Evolutionary conservation across 2,113 vertebrate genomes (phyloP).

Genomic region (Antechinus flavipes): DNA sequence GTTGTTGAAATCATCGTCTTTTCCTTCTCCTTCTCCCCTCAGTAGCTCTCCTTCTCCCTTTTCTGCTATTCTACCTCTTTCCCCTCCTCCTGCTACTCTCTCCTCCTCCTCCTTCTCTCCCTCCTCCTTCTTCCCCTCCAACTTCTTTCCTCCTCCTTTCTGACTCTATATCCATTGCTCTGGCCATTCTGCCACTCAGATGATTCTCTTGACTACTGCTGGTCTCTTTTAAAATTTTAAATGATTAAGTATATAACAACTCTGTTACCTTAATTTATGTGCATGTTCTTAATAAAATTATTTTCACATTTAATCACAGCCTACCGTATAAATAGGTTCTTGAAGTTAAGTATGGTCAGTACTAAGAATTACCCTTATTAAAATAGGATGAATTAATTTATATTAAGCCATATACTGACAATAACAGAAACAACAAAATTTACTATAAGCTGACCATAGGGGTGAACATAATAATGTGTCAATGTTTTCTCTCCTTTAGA

Average conservation of each 20-base stretch:
- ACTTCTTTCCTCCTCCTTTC: background rate
- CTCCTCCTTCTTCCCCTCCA: too few relatives aligned
- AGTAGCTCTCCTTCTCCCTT: too few relatives aligned
- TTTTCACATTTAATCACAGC: conserved; percentile 12
- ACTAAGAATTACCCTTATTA: background rate
- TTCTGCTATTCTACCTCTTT: too few relatives aligned
- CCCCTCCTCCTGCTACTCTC: too few relatives aligned
- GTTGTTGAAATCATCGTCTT: too few relatives aligned
- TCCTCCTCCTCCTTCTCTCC: too few relatives aligned
- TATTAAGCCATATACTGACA: conserved; percentile 44
- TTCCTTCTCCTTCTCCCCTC: too few relatives aligned
- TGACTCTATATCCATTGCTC: background rate
- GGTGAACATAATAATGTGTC: background rate
- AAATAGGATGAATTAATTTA: conserved; percentile 46
- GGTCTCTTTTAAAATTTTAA: background rate
- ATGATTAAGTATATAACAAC: background rate
- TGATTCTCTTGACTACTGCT: background rate
- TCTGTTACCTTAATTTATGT: background rate
- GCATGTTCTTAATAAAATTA: background rate
- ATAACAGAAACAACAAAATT: background rate
- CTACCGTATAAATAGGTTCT: background rate
- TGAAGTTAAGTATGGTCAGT: conserved; percentile 40
- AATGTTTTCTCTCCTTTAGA: conserved; percentile 37
- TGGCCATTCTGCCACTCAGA: background rate
- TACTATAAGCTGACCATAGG: conserved; percentile 32